A percentile compares a stretch with the other conserved stretches of the same genome.
Conservation (phyloP, 2,888 invertebrate genomes). For the Lymantria dispar region DNA sequence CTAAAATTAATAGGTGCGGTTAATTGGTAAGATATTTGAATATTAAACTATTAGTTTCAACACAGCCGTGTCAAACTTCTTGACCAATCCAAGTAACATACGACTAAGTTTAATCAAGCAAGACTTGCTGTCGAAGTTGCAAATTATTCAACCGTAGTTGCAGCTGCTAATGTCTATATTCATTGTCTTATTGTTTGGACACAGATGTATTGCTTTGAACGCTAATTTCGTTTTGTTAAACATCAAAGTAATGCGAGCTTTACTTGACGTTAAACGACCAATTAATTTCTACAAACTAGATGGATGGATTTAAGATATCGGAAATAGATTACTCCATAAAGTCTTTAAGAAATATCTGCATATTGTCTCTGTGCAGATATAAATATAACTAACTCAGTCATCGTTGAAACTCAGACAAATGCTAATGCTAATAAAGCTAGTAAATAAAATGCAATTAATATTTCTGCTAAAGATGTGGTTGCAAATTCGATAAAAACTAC, state of each 20-base stretch:
- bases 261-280: constrained; percentile 1
- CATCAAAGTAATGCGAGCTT: constrained; percentile 2
- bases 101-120: background rate
- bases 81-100: background rate
- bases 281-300: constrained; percentile 2
- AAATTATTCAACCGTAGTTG: background rate
- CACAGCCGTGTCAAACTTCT: background rate
- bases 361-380: background rate
- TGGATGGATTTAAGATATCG: background rate
- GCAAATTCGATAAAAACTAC: too few species aligned
- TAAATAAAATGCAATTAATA: too few species aligned
- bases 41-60: background rate
- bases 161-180: constrained; percentile 7
- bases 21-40: background rate
- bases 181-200: constrained; percentile 27
- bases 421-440: too few species aligned
- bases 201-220: constrained; percentile 15
- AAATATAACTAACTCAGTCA: background rate
- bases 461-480: too few species aligned
- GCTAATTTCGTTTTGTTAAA: constrained; percentile 19
- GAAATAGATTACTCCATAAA: constrained; percentile 2
- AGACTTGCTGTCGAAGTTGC: background rate
- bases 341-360: background rate
- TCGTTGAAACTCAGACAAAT: too few species aligned
- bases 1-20: background rate